These are phyloP conservation scores for Puntigrus tetrazona DNA, from an alignment of 2,113 vertebrate species.

Conservation along the genomic window DNA sequence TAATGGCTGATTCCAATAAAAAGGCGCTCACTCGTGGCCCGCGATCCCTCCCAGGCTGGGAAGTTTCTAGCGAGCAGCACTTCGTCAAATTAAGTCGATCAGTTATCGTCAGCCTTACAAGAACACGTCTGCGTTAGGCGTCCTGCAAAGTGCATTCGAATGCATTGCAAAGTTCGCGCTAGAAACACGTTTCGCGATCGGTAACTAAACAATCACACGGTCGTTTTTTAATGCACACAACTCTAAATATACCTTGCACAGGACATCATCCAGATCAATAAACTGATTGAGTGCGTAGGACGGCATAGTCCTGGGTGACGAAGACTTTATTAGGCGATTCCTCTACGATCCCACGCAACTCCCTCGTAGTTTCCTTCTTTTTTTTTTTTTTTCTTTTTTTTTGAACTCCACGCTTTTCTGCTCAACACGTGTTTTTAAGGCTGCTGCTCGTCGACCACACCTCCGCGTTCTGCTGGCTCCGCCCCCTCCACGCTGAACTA, in stretches of 20 bases:
- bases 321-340: constrained; percentile 1
- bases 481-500: constrained; percentile 47
- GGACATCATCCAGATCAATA: constrained; percentile 70
- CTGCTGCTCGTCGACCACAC: constrained; percentile 50
- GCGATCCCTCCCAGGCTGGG: not conserved
- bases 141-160: not conserved
- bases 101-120: not conserved
- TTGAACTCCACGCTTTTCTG: constrained; percentile 32
- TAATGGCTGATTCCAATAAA: not conserved
- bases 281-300: constrained; percentile 71
- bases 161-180: not conserved
- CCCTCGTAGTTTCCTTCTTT: constrained; percentile 25
- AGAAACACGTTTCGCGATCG: not conserved
- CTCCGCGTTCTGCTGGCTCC: constrained; percentile 55
- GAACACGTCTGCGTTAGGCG: not conserved
- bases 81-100: not conserved
- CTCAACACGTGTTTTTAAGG: constrained; percentile 76
- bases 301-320: constrained; percentile 62
- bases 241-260: constrained; percentile 72
- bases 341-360: not conserved
- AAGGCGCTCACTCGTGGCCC: constrained; percentile 23
- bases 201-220: not conserved
- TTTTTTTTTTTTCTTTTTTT: too few relatives aligned
- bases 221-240: not conserved
- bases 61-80: not conserved